Percentiles rank a stretch among this genome's conserved stretches.
Conservation (phyloP, 2,113 vertebrate genomes). For the Romanogobio albipinnatus region DNA sequence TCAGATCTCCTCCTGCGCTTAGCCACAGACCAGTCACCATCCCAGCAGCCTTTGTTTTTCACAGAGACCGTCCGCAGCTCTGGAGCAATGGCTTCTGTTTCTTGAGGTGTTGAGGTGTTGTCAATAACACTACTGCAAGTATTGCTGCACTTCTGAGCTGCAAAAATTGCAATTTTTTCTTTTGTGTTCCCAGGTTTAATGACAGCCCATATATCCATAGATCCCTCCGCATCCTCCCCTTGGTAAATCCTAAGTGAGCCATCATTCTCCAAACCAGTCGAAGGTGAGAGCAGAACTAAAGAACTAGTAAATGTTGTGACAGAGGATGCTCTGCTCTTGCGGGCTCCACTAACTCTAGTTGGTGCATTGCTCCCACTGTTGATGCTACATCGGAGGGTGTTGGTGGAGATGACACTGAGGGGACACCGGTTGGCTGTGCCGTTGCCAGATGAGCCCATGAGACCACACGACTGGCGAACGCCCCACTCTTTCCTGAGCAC, state of each 20-base stretch:
- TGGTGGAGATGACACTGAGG: conserved; percentile 79
- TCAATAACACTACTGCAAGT: neutral
- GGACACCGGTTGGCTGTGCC: conserved; percentile 74
- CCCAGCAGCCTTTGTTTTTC: conserved; percentile 87
- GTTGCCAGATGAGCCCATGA: conserved; percentile 63
- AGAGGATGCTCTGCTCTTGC: conserved; percentile 46
- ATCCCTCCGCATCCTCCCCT: conserved; percentile 77
- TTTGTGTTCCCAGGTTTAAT: conserved; percentile 95
- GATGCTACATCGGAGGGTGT: conserved; percentile 74
- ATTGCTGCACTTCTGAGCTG: conserved; percentile 77
- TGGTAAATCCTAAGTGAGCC: conserved; percentile 71
- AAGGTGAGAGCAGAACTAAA: conserved; percentile 47
- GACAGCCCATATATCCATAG: conserved; percentile 86
- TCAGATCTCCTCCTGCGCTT: conserved; percentile 85
- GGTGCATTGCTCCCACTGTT: neutral
- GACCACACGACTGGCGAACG: conserved; percentile 65
- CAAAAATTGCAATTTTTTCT: conserved; percentile 95
- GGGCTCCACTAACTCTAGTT: conserved; percentile 47
- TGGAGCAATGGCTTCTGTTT: conserved; percentile 56
- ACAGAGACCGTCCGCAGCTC: conserved; percentile 71
- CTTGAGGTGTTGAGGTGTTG: neutral
- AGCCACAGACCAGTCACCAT: conserved; percentile 81
- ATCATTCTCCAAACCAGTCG: conserved; percentile 45
- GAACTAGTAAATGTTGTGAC: conserved; percentile 49
- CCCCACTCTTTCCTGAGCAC: conserved; percentile 69